Base-by-base conservation (phyloP, 1,140 invertebrate species). In the Zaprionus lachaisei region DNA sequence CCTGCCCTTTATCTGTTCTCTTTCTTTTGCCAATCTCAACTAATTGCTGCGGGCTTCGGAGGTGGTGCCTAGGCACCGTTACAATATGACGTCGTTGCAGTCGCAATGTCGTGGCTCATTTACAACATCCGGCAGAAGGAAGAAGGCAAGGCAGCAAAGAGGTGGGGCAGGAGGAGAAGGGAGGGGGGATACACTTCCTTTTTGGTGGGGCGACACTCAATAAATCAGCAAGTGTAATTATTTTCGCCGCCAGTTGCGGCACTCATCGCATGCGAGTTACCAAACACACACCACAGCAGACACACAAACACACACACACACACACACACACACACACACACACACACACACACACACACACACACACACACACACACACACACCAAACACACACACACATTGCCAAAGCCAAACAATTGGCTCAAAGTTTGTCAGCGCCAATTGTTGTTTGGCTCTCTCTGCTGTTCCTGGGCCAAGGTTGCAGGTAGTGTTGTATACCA, bases 171-270 rank as follows among this genome's bases (percentile, higher is more conserved):
- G 17, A 0, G 20, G n/a, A 4, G 15, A 28, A 17, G 54, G 47
- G 38, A 5, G 65, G 7, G 51, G 51, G 51, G 63, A 5, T 20
- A 15, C 62, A 37, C 38, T 73, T 74, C 31, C 58, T 28, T 58
- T 70, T 31, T 22, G 15, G 24, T 34, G 31, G 56, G 14, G 49
- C 28, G 75, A 80, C 84, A 87, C 84, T 89, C 81, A 87, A 89
- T 87, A 87, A 87, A 87, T 87, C 83, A 87, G 83, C 83, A 84
- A 89, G 84, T 89, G 78, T 87, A 87, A 87, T 87, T 87, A 87
- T 87, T 89, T 89, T 80, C 73, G 77, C 89, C 83, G 84, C 84
- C 84, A 58, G 49, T 72, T 81, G 64, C 44, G 68, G 64, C 55
- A 72, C 70, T 87, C 77, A 61, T 47, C 37, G 56, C 76, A 74